phyloP scores from a whole-genome alignment of 2,888 invertebrate species.

The Zele albiditarsus region DNA sequence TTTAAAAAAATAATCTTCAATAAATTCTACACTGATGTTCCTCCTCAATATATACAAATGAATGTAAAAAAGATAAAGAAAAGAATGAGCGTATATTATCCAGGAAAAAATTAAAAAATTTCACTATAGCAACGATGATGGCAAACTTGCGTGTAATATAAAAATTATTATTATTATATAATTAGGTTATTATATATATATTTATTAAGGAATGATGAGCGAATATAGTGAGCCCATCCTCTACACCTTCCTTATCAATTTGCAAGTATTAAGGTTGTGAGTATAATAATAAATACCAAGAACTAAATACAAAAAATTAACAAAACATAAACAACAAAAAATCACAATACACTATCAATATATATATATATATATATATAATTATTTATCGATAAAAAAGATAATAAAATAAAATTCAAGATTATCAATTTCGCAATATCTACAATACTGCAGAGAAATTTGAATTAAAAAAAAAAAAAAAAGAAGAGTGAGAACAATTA shows the following conservation, averaged over 20 bases:
- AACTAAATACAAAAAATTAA: constrained; percentile 32
- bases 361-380: constrained; percentile 28
- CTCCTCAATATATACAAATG: no score
- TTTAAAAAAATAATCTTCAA: no score
- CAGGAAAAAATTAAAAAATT: constrained; percentile 5
- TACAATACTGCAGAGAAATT: constrained; percentile 18
- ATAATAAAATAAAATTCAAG: constrained; percentile 18
- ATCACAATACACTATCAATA: constrained; percentile 25
- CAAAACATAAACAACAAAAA: constrained; percentile 31
- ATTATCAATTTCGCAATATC: constrained; percentile 2
- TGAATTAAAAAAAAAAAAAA: constrained; percentile 1
- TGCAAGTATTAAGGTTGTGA: constrained; percentile 69
- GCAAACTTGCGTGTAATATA: neutral
- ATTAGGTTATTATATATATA: constrained; percentile 29
- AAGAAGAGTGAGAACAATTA: neutral
- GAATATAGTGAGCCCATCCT: constrained; percentile 24
- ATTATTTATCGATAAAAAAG: constrained; percentile 15
- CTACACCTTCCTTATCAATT: constrained; percentile 60
- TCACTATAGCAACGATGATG: constrained; percentile 20
- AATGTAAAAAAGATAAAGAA: neutral
- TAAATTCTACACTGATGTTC: no score
- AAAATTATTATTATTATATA: constrained; percentile 5
- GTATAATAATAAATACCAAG: constrained; percentile 51
- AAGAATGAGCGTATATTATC: neutral
- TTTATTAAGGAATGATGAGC: constrained; percentile 38